These are phyloP conservation scores for Aphelenchoides fujianensis DNA, from an alignment of 1,140 invertebrate species.

Conservation along the genomic window DNA sequence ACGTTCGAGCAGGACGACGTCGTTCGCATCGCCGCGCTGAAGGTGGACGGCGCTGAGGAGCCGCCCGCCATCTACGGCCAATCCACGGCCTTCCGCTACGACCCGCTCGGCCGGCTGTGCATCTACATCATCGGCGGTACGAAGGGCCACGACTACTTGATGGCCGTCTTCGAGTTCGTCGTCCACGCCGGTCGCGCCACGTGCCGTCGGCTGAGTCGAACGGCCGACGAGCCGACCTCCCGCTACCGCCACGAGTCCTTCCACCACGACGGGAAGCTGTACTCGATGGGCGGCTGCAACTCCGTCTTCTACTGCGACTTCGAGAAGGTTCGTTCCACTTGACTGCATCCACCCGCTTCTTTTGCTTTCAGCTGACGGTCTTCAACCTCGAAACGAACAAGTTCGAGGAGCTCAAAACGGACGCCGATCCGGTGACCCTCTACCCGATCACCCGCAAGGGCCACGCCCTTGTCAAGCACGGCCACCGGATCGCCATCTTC, in stretches of 20 bases:
- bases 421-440: not conserved
- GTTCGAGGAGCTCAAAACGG: not conserved
- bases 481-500: not conserved
- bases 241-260: slow-evolving; percentile 4
- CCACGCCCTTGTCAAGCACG: not conserved
- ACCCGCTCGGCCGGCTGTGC: not conserved
- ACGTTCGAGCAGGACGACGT: not conserved
- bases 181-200: not conserved
- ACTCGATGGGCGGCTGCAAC: slow-evolving; percentile 10
- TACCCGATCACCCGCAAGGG: not conserved
- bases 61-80: not conserved
- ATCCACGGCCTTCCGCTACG: not conserved
- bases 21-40: not conserved
- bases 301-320: not conserved
- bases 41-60: not conserved
- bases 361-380: slow-evolving; percentile 1
- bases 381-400: not conserved
- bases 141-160: not conserved
- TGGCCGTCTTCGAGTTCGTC: not conserved
- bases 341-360: not conserved
- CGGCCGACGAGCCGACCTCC: not conserved
- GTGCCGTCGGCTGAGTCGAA: not conserved
- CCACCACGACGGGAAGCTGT: not conserved
- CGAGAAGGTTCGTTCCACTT: not conserved
- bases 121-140: slow-evolving; percentile 7